A percentile compares a stretch with the other conserved stretches of the same genome.
These are phyloP conservation scores for Turritopsis dohrnii DNA, from an alignment of 30 jellyfish, hydroid and myxozoan species.

Conservation along the genomic window DNA sequence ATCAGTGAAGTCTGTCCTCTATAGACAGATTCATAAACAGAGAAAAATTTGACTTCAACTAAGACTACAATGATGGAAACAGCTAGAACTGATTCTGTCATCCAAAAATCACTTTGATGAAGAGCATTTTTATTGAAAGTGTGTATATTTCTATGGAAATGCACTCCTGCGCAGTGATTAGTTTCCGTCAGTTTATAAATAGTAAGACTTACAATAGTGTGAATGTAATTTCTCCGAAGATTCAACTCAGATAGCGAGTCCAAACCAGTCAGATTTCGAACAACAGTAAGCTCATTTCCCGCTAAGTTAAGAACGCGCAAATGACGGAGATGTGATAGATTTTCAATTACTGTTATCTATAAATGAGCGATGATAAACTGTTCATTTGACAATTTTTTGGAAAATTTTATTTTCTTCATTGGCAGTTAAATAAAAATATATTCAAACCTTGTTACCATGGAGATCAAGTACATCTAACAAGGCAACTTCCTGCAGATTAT, in stretches of 20 bases:
- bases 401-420: too few species aligned
- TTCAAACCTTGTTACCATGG: conserved; percentile 85
- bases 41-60: too few species aligned
- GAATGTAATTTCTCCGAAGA: conserved; percentile 59
- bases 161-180: neutral
- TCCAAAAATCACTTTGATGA: neutral
- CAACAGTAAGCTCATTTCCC: conserved; percentile 53
- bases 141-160: too few species aligned
- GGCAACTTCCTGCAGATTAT: conserved; percentile 52
- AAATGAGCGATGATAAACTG: conserved; percentile 1
- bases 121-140: too few species aligned
- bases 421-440: neutral
- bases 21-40: too few species aligned
- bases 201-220: conserved; percentile 51
- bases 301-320: conserved; percentile 83
- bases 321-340: conserved; percentile 60
- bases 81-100: neutral
- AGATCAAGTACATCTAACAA: conserved; percentile 84
- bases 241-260: conserved; percentile 74
- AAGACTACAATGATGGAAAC: conserved; percentile 3
- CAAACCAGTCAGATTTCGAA: conserved; percentile 53
- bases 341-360: conserved; percentile 75
- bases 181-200: too few species aligned
- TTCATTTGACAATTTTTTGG: too few species aligned
- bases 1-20: too few species aligned